These are phyloP conservation scores for Maniola hyperantus DNA, from an alignment of 2,888 invertebrate species.

Conservation along the genomic window DNA sequence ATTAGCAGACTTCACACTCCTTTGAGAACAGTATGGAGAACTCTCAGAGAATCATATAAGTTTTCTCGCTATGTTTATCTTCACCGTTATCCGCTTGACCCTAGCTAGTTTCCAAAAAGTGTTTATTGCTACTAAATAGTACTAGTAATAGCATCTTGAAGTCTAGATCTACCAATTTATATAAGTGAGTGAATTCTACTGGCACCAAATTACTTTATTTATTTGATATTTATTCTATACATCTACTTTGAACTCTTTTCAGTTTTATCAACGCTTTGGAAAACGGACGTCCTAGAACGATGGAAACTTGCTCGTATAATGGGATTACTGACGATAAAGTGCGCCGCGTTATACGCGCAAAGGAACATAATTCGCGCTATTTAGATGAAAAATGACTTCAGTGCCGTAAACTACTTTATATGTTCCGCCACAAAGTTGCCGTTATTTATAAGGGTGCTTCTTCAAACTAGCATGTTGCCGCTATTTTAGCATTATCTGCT, in stretches of 20 bases:
- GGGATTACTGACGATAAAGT: conserved; percentile 67
- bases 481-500: background rate
- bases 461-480: background rate
- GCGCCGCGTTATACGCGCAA: conserved; percentile 63
- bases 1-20: too few relatives aligned
- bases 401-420: conserved; percentile 55
- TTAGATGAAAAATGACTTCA: conserved; percentile 67
- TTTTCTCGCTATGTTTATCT: too few relatives aligned
- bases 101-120: too few relatives aligned
- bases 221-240: too few relatives aligned
- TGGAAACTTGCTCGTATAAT: conserved; percentile 40
- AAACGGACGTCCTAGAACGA: background rate
- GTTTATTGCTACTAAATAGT: too few relatives aligned
- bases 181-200: too few relatives aligned
- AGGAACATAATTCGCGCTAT: conserved; percentile 63
- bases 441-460: conserved; percentile 43
- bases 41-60: too few relatives aligned
- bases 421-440: conserved; percentile 43
- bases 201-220: too few relatives aligned
- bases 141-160: too few relatives aligned
- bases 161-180: too few relatives aligned
- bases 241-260: background rate
- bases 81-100: too few relatives aligned
- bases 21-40: too few relatives aligned
- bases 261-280: background rate